Base-by-base conservation (phyloP, 2,797 vertebrate genomes). In the Aselliscus stoliczkanus region DNA sequence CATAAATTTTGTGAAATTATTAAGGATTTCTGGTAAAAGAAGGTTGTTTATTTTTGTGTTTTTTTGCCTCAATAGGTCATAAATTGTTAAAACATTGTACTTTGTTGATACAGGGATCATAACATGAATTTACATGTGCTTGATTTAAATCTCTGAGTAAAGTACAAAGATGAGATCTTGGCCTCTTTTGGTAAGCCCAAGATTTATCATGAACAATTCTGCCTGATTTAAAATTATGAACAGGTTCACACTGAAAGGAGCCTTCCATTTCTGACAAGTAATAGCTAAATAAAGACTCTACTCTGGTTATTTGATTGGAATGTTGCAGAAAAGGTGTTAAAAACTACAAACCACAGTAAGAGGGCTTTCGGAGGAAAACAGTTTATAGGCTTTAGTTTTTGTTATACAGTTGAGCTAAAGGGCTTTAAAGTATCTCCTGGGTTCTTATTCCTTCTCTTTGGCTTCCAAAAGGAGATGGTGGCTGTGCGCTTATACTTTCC, bases 191-290 rank as follows among this genome's bases (percentile, higher is more conserved):
- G 27, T 21, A 83, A 25, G 8, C 75, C 34, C 20, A 77, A 72
- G 6, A 37, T 84, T 84, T 85, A 72, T 50, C 58, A 75, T 34
- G 18, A 86, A 95, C 44, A 92, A 31, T 75, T 76, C 60, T 65
- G n/a, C 14, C 60, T 39, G 18, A 29, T 76, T 93, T 93, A 83
- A 96, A 87, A 92, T 64, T 47, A 90, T 70, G 37, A 95, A n/a
- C 27, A 79, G 18, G 23, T 75, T 86, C 39, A 77, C 29, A 67
- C 0, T 65, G 54, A 88, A 96, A 77, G n/a, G 21, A 89, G 39
- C 27, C 56, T 93, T 77, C 42, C 27, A 86, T 62, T 95, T 93
- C n/a, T 81, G 37, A 69, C 21, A 72, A 88, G 42, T 39, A 79
- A 69, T 21, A 42, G 37, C 34, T 31, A 50, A 47, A 39, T 54